Evolutionary conservation across 2,797 vertebrate genomes (phyloP).

Genomic region (Catostomus latipinnis): DNA sequence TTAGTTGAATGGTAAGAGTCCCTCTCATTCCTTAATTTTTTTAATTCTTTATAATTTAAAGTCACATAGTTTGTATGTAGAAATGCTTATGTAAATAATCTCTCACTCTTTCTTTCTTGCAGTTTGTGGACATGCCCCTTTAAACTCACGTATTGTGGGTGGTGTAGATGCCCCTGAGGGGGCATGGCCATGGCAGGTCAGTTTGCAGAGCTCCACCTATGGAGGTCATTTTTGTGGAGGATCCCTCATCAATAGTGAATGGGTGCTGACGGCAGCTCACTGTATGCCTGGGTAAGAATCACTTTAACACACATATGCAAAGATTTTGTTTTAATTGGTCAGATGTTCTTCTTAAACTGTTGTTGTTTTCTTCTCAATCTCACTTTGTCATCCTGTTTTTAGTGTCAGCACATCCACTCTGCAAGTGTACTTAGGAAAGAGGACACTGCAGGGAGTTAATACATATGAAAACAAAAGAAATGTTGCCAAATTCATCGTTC

Average conservation of each 20-base stretch:
- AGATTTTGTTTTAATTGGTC: neutral
- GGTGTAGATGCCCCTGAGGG: conserved; percentile 32
- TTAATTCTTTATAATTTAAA: neutral
- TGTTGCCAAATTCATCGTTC: conserved; percentile 28
- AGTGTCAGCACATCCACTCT: neutral
- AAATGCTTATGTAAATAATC: neutral
- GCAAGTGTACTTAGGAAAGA: conserved; percentile 36
- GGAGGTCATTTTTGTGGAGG: conserved; percentile 53
- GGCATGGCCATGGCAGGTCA: conserved; percentile 56
- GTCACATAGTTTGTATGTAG: neutral
- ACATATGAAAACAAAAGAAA: conserved; percentile 17
- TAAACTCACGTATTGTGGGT: conserved; percentile 48
- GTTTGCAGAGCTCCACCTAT: conserved; percentile 7
- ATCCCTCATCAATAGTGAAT: conserved; percentile 51
- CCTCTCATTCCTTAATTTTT: neutral
- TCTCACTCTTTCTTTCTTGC: neutral
- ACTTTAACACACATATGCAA: neutral
- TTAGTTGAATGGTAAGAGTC: conserved; percentile 41
- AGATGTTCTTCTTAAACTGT: too few species aligned
- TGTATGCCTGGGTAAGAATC: neutral
- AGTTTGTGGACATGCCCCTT: conserved; percentile 49
- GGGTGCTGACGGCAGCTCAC: conserved; percentile 52
- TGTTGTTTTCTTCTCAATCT: too few species aligned
- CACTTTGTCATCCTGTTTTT: neutral
- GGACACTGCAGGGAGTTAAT: conserved; percentile 8